Evolutionary conservation across 1,140 invertebrate genomes (phyloP).

Genomic region (Helicoverpa armigera): DNA sequence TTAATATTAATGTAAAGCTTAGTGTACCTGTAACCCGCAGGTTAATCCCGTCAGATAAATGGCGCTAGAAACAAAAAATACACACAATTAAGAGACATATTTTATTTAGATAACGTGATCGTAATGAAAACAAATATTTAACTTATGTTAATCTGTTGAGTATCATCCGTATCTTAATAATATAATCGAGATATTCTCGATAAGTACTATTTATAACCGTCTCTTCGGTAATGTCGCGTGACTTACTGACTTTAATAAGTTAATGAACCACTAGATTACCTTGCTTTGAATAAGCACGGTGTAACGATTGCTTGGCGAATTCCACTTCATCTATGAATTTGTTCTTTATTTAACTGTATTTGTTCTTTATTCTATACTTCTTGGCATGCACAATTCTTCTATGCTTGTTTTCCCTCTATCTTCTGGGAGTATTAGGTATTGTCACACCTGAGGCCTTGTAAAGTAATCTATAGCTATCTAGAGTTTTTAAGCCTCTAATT

Average conservation of each 20-base stretch:
- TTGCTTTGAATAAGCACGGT: no score
- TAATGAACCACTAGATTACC: neutral
- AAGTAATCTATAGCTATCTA: no score
- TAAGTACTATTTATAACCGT: neutral
- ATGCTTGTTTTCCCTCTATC: no score
- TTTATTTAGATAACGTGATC: slow-evolving; percentile 10
- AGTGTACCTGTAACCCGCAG: neutral
- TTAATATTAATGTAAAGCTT: slow-evolving; percentile 5
- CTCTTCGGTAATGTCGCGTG: neutral
- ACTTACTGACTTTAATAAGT: neutral
- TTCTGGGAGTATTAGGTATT: no score
- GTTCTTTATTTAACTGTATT: no score
- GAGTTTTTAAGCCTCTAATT: no score
- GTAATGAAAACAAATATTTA: slow-evolving; percentile 41
- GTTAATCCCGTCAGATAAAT: slow-evolving; percentile 34
- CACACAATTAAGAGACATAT: slow-evolving; percentile 24
- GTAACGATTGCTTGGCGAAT: no score
- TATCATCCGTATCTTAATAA: slow-evolving; percentile 21
- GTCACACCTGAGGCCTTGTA: no score
- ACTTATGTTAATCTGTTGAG: slow-evolving; percentile 17
- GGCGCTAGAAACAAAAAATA: slow-evolving; percentile 26
- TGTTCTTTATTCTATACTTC: no score
- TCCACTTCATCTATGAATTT: no score
- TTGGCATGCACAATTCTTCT: no score
- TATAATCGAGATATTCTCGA: slow-evolving; percentile 33